Percentiles rank a stretch among this genome's conserved stretches.
Evolutionary conservation across 2,888 invertebrate species (phyloP).

Genomic region (Metallyticus violacea): DNA sequence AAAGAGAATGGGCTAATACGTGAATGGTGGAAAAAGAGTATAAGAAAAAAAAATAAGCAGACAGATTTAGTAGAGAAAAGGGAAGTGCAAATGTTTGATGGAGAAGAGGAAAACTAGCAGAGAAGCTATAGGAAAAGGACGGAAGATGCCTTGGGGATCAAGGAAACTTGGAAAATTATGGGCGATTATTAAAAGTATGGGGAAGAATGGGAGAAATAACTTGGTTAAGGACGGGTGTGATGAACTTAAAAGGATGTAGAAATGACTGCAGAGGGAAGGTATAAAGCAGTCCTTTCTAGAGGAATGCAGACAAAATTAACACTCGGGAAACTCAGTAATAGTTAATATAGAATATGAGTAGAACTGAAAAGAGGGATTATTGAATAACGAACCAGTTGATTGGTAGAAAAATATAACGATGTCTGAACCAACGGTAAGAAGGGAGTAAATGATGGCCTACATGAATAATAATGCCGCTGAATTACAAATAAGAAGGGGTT

Average conservation of each 20-base stretch:
- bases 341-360: not conserved
- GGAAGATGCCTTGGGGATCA: not conserved
- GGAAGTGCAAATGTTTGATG: not conserved
- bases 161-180: not conserved
- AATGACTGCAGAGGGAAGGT: not conserved
- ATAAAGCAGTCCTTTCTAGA: not conserved
- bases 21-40: not conserved
- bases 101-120: not conserved
- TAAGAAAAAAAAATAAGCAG: not conserved
- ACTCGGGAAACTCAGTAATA: not conserved
- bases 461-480: too few species aligned
- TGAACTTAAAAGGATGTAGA: not conserved
- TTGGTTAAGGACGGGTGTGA: not conserved
- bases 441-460: too few species aligned
- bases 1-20: not conserved
- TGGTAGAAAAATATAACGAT: too few species aligned
- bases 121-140: not conserved
- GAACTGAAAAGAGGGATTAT: not conserved
- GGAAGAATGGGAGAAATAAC: not conserved
- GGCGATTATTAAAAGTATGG: not conserved
- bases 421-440: too few species aligned
- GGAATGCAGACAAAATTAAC: not conserved
- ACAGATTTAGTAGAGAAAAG: not conserved
- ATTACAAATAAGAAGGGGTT: too few species aligned
- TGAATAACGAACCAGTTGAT: not conserved